Base-by-base conservation (phyloP, 2,888 invertebrate species). In the Apotomis capreana region DNA sequence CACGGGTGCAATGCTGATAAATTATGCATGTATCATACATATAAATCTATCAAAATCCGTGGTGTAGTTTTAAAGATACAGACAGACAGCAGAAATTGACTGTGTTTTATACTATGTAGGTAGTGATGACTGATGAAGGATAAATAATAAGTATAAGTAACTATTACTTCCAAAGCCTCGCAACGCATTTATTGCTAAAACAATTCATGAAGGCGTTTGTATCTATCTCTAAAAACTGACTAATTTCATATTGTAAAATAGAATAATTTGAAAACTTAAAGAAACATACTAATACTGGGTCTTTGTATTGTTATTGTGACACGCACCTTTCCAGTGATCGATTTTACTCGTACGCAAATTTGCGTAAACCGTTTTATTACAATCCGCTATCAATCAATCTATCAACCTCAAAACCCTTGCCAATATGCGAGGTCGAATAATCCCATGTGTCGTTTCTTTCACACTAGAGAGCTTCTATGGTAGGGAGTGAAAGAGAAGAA, bases 361-460 rank as follows among this genome's bases (percentile, higher is more conserved):
- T 82, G 81, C 82, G 81, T 81, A 78, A 81, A 79, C 79, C 82
- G 81, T 84, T 85, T 84, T 82, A 83, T 84, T 83, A 84, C 81
- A 83, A 82, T 80, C 78, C 80, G 78, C 83, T 80, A 85, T 85
- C 84, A 82, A 83, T 85, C 87, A 86, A 83, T 81, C 82, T 80
- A 82, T 84, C 84, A 85, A 71, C 78, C 78, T 78, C 77, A 78
- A 79, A 81, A 79, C 82, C 81, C 81, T 81, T 82, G 78, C 81
- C 82, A 84, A 76, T 81, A 82, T 36, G 15, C 46, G 80, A 80
- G 81, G 82, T 80, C 79, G 77, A 74, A 77, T 70, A 76, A 77
- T 65, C 55, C 77, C 75, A 75, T 72, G 68, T 62, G 75, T 74
- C 69, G 74, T 75, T 75, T 72, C 74, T 73, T 67, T 75, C 72